Percentiles rank a stretch among this genome's conserved stretches.
These are phyloP conservation scores for Zaprionus kolodkinae DNA, from an alignment of 1,140 invertebrate genomes.

Conservation along the genomic window DNA sequence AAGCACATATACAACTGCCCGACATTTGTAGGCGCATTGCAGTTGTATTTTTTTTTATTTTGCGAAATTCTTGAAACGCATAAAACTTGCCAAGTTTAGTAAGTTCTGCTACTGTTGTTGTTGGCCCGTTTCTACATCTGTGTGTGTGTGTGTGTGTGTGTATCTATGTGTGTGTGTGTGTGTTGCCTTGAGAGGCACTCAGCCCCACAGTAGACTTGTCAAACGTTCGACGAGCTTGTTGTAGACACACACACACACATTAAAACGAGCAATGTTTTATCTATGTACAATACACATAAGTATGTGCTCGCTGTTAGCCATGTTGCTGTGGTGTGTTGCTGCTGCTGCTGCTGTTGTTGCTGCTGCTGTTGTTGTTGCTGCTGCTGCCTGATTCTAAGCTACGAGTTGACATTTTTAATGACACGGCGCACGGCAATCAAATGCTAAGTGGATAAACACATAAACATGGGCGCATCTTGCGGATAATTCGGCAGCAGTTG, in stretches of 20 bases:
- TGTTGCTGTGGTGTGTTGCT: not conserved
- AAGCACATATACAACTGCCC: conserved; percentile 15
- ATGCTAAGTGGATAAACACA: conserved; percentile 48
- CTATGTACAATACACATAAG: conserved; percentile 18
- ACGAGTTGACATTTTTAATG: conserved; percentile 66
- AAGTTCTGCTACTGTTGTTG: conserved; percentile 62
- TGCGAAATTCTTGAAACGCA: conserved; percentile 80
- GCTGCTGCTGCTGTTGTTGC: not conserved
- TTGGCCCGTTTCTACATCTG: conserved; percentile 41
- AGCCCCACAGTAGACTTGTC: conserved; percentile 75
- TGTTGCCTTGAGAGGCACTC: conserved; percentile 62
- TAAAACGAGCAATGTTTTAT: conserved; percentile 14
- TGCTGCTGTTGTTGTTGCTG: conserved; percentile 12
- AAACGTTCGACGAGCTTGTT: conserved; percentile 61
- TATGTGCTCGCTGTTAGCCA: not conserved
- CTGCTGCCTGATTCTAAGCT: conserved; percentile 25
- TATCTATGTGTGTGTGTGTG: conserved; percentile 16
- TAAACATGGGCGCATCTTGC: conserved; percentile 57
- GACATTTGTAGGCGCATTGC: conserved; percentile 56
- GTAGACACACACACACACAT: conserved; percentile 14
- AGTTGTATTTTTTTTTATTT: conserved; percentile 35
- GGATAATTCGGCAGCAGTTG: conserved; percentile 59
- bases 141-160: conserved; percentile 18
- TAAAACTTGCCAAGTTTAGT: conserved; percentile 68
- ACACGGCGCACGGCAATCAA: conserved; percentile 50